Base-by-base conservation (phyloP, 2,888 invertebrate species). In the Bombylius major region DNA sequence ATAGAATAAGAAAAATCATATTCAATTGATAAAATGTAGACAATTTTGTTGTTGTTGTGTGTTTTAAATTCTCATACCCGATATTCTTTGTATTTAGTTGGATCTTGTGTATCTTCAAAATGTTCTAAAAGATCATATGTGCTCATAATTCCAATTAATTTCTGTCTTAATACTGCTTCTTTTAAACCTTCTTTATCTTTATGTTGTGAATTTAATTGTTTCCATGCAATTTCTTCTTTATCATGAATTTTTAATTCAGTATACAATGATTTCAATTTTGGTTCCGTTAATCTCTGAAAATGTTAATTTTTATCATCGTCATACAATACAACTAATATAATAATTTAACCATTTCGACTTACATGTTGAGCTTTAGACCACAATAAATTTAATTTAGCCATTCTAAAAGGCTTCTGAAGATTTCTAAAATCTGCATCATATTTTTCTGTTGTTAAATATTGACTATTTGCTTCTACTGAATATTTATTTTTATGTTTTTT, bases 321-420 rank as follows among this genome's bases (percentile, higher is more conserved):
- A 23, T 3, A 23, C 23, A 23, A 23, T 3, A 23, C 23, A 23
- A 23, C 23, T 23, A 23, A 23, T 23, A 23, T 3, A 23, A 23
- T 23, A 23, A 23, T 23, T 23, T 23, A 23, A 23, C 23, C 23
- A 23, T 23, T 2, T 23, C 23, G 23, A 23, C 23, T 76, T 79
- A 93, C 93, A 72, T 87, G 84, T 73, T 87, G 85, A 12, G 94
- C 94, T 77, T 95, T 95, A 5, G 83, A 75, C 94, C 94, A 95
- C 33, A 95, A 75, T 57, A 90, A 73, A 75, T 95, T 94, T 42
- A 94, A 73, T 76, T 94, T 95, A 39, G 88, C 84, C 86, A 94
- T 92, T 62, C 93, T 80, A 75, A 88, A 95, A 5, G 93, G 94
- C 66, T 86, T 85, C 62, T 90, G 85, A 50, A 91, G 71, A 58